These are phyloP conservation scores for Hexactinellida sp. DNA, from an alignment of 37 sponge, comb jelly and placozoan species.

Conservation along the genomic window DNA sequence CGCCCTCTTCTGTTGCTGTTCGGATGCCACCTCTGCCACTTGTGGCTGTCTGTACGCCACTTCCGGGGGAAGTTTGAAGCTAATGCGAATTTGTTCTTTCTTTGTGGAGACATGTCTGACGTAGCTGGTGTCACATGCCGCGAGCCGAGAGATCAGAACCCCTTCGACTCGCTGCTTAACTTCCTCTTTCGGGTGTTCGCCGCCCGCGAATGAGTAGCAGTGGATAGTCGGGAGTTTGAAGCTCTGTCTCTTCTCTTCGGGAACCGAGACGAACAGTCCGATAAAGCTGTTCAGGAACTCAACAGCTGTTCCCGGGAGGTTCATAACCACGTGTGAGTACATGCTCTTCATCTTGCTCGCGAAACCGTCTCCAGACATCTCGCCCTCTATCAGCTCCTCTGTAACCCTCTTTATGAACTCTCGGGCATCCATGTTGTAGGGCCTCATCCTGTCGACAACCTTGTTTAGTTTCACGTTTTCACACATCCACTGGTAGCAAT, in stretches of 20 bases:
- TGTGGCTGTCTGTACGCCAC: constrained; percentile 19
- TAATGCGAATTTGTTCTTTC: constrained; percentile 60
- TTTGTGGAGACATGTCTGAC: constrained; percentile 68
- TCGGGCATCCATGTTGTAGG: constrained; percentile 76
- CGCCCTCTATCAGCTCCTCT: constrained; percentile 17
- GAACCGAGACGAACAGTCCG: constrained; percentile 26
- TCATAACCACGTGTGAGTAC: constrained; percentile 62
- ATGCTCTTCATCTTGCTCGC: neutral
- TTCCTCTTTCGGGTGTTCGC: constrained; percentile 24
- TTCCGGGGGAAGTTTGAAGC: constrained; percentile 43
- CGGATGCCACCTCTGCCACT: neutral
- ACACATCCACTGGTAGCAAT: constrained; percentile 42
- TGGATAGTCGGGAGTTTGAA: constrained; percentile 46
- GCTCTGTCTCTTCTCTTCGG: neutral
- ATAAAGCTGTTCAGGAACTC: constrained; percentile 52
- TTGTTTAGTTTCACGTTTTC: constrained; percentile 60
- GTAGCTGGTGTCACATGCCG: constrained; percentile 1
- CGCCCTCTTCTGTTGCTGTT: constrained; percentile 8
- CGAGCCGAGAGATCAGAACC: constrained; percentile 6
- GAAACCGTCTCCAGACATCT: neutral
- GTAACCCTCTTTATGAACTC: constrained; percentile 52
- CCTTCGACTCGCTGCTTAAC: constrained; percentile 31
- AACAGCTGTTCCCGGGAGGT: constrained; percentile 63
- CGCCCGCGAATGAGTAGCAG: constrained; percentile 70
- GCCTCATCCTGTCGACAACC: constrained; percentile 21